Conservation (phyloP, 2,888 invertebrate species). For the Trichopoda pennipes region DNA sequence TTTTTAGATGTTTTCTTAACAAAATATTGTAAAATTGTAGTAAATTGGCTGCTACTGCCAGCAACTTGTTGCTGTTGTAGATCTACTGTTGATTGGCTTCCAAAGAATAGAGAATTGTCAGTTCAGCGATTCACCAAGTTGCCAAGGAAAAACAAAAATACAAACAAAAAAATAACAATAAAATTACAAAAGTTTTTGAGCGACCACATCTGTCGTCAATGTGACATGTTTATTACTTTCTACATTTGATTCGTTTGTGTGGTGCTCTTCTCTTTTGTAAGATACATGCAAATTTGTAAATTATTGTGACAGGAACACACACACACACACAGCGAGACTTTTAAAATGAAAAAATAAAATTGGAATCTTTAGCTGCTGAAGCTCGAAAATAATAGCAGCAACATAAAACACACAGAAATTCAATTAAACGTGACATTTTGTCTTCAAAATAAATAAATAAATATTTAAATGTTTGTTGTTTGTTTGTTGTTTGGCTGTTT, state of each 20-base stretch:
- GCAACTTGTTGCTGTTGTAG: conserved; percentile 68
- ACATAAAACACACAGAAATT: conserved; percentile 74
- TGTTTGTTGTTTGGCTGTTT: too few relatives aligned
- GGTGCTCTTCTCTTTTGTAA: conserved; percentile 11
- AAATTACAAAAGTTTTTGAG: conserved; percentile 55
- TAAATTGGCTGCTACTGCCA: conserved; percentile 56
- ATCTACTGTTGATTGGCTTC: conserved; percentile 69
- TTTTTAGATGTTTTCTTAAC: conserved; percentile 23
- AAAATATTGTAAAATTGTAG: conserved; percentile 45
- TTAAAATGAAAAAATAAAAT: conserved; percentile 21
- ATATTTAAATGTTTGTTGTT: conserved; percentile 59
- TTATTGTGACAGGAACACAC: conserved; percentile 61
- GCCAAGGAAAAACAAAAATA: conserved; percentile 10
- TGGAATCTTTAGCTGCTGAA: conserved; percentile 10
- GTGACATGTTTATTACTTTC: conserved; percentile 72
- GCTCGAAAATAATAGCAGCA: conserved; percentile 5
- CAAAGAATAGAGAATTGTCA: conserved; percentile 66
- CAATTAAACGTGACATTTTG: conserved; percentile 73
- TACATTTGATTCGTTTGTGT: conserved; percentile 57
- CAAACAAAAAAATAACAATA: conserved; percentile 24
- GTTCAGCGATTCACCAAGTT: conserved; percentile 38
- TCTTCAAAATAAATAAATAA: conserved; percentile 58
- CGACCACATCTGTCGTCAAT: conserved; percentile 68
- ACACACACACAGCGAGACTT: conserved; percentile 13
- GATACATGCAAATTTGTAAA: conserved; percentile 68